Conservation (phyloP, 1,140 invertebrate genomes). For the Neodiprion pinetum region DNA sequence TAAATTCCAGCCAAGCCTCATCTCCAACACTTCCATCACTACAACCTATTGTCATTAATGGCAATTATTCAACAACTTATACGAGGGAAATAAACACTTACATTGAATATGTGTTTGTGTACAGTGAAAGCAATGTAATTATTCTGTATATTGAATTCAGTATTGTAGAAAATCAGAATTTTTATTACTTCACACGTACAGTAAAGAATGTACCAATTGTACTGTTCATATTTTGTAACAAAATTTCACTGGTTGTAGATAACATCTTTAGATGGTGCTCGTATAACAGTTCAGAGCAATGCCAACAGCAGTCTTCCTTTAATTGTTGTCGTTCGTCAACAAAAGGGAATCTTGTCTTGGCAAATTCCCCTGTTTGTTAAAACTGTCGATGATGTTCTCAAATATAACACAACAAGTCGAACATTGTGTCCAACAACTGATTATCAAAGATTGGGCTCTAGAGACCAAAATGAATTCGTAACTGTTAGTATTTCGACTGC, state of each 20-base stretch:
- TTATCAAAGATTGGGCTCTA: conserved; percentile 31
- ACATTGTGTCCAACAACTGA: conserved; percentile 63
- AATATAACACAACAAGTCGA: conserved; percentile 59
- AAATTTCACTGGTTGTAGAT: conserved; percentile 7
- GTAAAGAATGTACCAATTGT: neutral
- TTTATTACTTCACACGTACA: neutral
- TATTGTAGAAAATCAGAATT: neutral
- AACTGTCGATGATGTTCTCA: conserved; percentile 31
- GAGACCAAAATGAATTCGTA: conserved; percentile 45
- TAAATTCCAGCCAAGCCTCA: neutral
- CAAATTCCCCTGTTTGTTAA: conserved; percentile 64
- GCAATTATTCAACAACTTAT: conserved; percentile 1
- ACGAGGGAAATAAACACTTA: conserved; percentile 29
- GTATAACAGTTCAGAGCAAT: conserved; percentile 56
- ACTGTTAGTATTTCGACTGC: conserved; percentile 64
- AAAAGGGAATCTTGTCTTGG: conserved; percentile 66
- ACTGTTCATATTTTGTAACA: neutral
- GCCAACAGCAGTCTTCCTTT: conserved; percentile 57
- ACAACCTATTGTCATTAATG: conserved; percentile 3
- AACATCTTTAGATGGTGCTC: conserved; percentile 42
- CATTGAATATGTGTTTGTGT: conserved; percentile 48
- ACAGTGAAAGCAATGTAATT: conserved; percentile 35
- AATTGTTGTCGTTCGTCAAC: conserved; percentile 65
- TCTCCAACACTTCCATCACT: conserved; percentile 10
- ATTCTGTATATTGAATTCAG: neutral